Base-by-base conservation (phyloP, 2,888 invertebrate genomes). In the Rotaria macrura region DNA sequence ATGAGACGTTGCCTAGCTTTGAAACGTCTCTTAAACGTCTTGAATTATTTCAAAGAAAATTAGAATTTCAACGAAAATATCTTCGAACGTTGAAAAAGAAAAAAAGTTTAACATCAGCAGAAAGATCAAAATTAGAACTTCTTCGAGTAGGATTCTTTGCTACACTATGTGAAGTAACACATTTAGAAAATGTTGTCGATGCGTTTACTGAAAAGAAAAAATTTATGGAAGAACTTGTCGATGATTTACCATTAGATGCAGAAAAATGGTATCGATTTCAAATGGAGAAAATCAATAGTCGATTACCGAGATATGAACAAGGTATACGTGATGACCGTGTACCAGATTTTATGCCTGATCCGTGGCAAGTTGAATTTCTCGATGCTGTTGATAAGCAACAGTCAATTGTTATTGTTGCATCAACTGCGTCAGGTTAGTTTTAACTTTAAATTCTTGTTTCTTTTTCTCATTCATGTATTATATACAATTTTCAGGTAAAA, bases 361-460 rank as follows among this genome's bases (percentile, higher is more conserved):
- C 49, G 34, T 87, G 87, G 87, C 87, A 87, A 85, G 79, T 83
- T 23, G 43, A 87, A n/a, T 84, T 87, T 57, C 49, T 87, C 5
- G 84, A 87, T 84, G 87, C 85, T 20, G 84, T 87, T 72, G 87
- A 87, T 72, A 87, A 85, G 34, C 83, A 47, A 23, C 84, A 87
- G 25, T 87, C 87, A 25, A 85, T 85, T 47, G 23, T 87, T 55
- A 84, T 87, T n/a, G 85, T 87, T 25, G 87, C 87, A 23, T 84
- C 87, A 12, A 87, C 87, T 38, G 86, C 87, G 23, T 85, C 83
- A 9, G 79, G 79, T 79, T 43, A 40, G 43, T 79, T 40, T 12
- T 0, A 5, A 34, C 20, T 49, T 47, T 14, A 47, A 47, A 52
- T 4, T 17, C 3, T 52, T 52, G 20, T 52, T 3, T 52, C 5